Percentiles rank a stretch among this genome's conserved stretches.
phyloP scores from a whole-genome alignment of 1,140 invertebrate species.

The Musca domestica region DNA sequence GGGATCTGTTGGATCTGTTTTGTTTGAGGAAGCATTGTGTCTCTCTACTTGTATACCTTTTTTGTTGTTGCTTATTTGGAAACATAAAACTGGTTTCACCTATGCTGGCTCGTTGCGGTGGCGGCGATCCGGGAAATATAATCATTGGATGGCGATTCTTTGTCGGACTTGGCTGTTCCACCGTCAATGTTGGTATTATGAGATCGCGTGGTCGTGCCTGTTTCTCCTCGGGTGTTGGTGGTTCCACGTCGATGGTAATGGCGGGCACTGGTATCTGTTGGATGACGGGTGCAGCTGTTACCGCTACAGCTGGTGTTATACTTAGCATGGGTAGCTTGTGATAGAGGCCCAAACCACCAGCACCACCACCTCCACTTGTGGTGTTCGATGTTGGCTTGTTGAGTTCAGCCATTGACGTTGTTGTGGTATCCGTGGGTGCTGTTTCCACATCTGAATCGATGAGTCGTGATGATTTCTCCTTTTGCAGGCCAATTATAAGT shows the following conservation, averaged over 20 bases:
- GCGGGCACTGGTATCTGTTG: not conserved
- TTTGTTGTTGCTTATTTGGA: constrained; percentile 45
- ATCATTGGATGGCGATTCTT: constrained; percentile 46
- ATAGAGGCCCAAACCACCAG: not conserved
- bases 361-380: not conserved
- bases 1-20: no score
- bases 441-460: constrained; percentile 30
- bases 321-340: constrained; percentile 5
- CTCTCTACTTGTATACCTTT: constrained; percentile 34
- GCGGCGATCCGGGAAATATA: constrained; percentile 60
- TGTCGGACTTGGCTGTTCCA: constrained; percentile 64
- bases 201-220: constrained; percentile 45
- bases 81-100: constrained; percentile 53
- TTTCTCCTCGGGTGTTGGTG: constrained; percentile 54
- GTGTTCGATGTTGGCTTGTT: constrained; percentile 7
- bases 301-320: not conserved
- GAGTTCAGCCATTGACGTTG: constrained; percentile 23
- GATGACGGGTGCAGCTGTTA: constrained; percentile 13
- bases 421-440: constrained; percentile 28
- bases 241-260: constrained; percentile 37
- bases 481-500: constrained; percentile 23
- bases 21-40: constrained; percentile 17
- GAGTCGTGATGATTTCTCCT: constrained; percentile 24
- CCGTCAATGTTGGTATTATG: constrained; percentile 63
- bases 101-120: constrained; percentile 59